These are phyloP conservation scores for Dendrolimus pini DNA, from an alignment of 2,888 invertebrate species.

Conservation along the genomic window DNA sequence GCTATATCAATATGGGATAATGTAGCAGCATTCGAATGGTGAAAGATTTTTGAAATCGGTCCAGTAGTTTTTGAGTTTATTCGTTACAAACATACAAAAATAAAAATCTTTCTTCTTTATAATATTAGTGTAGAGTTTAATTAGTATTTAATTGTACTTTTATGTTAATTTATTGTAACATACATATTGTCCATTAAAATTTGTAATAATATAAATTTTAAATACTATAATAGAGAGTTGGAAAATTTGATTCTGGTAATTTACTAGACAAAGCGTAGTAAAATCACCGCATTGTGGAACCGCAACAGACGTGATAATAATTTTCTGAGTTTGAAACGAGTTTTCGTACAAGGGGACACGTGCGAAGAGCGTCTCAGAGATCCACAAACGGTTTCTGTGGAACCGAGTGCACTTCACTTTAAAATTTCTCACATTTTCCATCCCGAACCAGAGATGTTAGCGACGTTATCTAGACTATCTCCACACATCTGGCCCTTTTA, in stretches of 20 bases:
- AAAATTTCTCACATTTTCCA: conserved; percentile 37
- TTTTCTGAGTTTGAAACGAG: conserved; percentile 26
- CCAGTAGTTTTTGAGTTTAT: too few species aligned
- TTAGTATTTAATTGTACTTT: too few species aligned
- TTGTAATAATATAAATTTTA: too few species aligned
- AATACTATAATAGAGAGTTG: too few species aligned
- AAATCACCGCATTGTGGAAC: conserved; percentile 14
- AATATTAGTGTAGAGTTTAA: too few species aligned
- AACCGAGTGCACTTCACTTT: conserved; percentile 28
- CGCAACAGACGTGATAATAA: conserved; percentile 24
- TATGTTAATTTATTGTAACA: too few species aligned
- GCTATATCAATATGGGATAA: too few species aligned
- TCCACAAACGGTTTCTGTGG: conserved; percentile 16
- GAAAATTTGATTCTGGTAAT: not conserved
- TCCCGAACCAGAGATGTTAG: conserved; percentile 30
- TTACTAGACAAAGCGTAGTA: conserved; percentile 3
- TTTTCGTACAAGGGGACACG: conserved; percentile 31
- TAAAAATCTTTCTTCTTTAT: too few species aligned
- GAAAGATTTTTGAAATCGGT: too few species aligned
- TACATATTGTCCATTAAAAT: too few species aligned
- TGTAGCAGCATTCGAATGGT: too few species aligned
- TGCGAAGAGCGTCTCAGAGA: conserved; percentile 25
- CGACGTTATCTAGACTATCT: conserved; percentile 29
- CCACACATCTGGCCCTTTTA: conserved; percentile 31
- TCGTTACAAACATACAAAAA: too few species aligned